A percentile compares a stretch with the other conserved stretches of the same genome.
phyloP scores from a whole-genome alignment of 2,113 vertebrate genomes.

The Apistogramma diplotaenia region DNA sequence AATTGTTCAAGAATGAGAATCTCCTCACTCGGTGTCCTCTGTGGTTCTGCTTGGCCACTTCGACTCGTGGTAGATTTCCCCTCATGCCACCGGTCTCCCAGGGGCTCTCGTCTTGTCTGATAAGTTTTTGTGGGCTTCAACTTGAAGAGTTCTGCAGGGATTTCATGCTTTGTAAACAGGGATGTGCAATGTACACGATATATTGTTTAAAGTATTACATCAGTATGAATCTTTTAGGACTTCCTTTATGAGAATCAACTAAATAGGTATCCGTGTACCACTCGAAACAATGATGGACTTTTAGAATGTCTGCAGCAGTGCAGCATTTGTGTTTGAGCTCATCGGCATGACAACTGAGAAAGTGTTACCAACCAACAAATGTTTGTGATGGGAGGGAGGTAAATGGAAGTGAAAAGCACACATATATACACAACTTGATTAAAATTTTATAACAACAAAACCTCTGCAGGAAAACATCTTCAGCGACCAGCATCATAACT shows the following conservation, averaged over 20 bases:
- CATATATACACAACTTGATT: background rate
- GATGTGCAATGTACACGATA: background rate
- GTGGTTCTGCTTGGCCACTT: conserved; percentile 49
- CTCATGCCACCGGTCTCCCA: conserved; percentile 9
- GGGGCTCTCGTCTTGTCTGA: conserved; percentile 14
- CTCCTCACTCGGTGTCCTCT: conserved; percentile 23
- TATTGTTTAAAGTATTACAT: no score
- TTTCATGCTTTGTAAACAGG: conserved; percentile 15
- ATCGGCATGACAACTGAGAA: background rate
- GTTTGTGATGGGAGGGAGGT: background rate
- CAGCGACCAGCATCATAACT: background rate
- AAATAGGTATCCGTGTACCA: background rate
- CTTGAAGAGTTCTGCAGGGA: conserved; percentile 14
- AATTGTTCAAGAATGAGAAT: conserved; percentile 22
- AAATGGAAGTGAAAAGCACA: background rate
- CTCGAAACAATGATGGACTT: background rate
- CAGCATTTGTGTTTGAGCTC: background rate
- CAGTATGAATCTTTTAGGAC: background rate
- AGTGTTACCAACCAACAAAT: background rate
- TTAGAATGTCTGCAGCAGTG: background rate
- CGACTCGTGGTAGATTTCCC: conserved; percentile 24
- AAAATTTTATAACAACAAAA: background rate
- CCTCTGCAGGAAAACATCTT: background rate
- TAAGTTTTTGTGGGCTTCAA: conserved; percentile 10
- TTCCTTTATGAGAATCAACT: background rate